phyloP scores from a whole-genome alignment of 2,113 vertebrate species.

The Anhinga rufa region DNA sequence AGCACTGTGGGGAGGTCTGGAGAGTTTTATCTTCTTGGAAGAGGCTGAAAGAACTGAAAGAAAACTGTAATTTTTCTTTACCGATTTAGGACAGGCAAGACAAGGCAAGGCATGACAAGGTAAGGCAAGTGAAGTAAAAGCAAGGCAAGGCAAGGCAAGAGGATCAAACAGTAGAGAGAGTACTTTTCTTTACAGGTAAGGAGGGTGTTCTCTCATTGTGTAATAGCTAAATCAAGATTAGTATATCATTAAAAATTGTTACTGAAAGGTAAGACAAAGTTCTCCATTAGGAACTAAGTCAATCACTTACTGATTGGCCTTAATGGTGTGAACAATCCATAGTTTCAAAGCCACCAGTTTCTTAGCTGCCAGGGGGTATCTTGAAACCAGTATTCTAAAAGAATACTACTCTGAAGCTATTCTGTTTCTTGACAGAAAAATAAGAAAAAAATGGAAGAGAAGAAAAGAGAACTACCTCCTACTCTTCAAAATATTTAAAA shows the following conservation, averaged over 20 bases:
- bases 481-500: neutral
- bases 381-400: neutral
- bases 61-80: neutral
- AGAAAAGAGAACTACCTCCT: neutral
- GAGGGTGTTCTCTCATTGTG: neutral
- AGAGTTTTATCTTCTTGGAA: slow-evolving; percentile 5
- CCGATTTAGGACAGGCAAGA: neutral
- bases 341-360: neutral
- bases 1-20: slow-evolving; percentile 11
- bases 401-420: neutral
- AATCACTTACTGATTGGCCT: neutral
- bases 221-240: neutral
- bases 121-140: neutral
- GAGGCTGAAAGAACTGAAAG: neutral
- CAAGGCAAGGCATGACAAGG: neutral
- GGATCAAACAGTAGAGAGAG: neutral
- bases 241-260: neutral
- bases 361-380: neutral
- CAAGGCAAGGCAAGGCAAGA: neutral
- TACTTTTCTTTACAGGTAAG: neutral
- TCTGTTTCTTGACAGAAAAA: neutral
- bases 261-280: neutral
- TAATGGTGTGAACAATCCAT: neutral
- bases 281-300: neutral
- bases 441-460: neutral